Evolutionary conservation across 2,113 vertebrate species (phyloP), one percentile per base, ranked within the genome.

Genomic region (Henicopernis longicauda): DNA sequence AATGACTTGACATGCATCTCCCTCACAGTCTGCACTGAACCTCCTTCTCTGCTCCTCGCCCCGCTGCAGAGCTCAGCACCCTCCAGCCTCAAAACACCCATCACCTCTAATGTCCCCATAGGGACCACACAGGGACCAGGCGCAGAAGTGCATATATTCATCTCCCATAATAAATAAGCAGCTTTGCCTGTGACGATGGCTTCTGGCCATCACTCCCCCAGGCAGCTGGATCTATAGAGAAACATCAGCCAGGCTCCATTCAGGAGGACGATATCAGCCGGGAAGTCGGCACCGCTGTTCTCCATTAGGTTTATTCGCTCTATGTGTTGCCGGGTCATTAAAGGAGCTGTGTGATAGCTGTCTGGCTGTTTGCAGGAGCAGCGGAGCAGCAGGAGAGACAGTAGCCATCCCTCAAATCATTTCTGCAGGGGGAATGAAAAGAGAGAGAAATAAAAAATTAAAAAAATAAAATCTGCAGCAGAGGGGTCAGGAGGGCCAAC

Each of bases 271-370:
- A 47, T 3, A 25, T 12, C 16, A 2, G 73, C 74, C 49, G 38
- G 73, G 90, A 82, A 96, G 61, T 44, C 45, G 26, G 21, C 5
- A 22, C 47, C 17, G 55, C 71, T 87, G 93, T 91, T 97, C 87
- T 89, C 50, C 59, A 31, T 90, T 92, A 87, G 89, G 67, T 93
- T 97, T 93, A 77, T 93, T 92, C 44, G 12, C 69, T 89, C 7
- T 54, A 8, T 55, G 71, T 47, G 45, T n/a, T 20, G 47, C 95
- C 14, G 91, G 91, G 86, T 89, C 96, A 96, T 95, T 95, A 92
- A 81, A 94, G 85, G 88, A 96, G 74, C 94, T 89, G 85, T 78
- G 89, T 92, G 94, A 93, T 45, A 67, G 38, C 94, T 92, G 63
- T 13, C 65, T 58, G 96, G 27, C 17, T 90, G 38, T 16, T 66